phyloP scores from a whole-genome alignment of 35 echinoderm and acorn worm species.

The Hemicentrotus pulcherrimus region DNA sequence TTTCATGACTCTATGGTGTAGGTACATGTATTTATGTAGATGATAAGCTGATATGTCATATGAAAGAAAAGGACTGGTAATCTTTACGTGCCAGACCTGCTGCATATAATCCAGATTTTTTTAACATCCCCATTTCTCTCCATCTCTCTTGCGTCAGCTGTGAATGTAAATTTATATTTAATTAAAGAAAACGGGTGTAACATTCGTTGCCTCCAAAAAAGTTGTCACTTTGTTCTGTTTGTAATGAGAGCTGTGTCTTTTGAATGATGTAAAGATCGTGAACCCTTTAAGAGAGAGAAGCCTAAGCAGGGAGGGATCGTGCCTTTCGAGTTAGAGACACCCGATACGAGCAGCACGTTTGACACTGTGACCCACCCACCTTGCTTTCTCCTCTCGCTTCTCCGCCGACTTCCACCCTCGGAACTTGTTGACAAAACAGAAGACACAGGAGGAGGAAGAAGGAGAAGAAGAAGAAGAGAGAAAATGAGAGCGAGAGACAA shows the following conservation, averaged over 20 bases:
- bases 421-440: slow-evolving; percentile 16
- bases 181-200: background rate
- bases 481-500: background rate
- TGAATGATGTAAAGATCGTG: background rate
- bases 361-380: background rate
- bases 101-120: background rate
- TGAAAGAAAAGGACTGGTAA: background rate
- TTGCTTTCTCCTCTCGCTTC: slow-evolving; percentile 1
- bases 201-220: background rate
- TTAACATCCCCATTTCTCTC: background rate
- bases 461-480: background rate
- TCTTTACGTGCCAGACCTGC: too few species aligned
- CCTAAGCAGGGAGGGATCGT: background rate
- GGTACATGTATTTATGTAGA: background rate
- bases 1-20: background rate
- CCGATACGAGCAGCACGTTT: background rate
- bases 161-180: background rate
- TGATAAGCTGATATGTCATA: background rate
- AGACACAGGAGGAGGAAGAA: background rate
- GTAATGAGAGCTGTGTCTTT: background rate
- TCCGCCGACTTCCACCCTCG: background rate
- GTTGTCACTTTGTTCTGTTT: background rate
- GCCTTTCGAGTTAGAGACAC: background rate
- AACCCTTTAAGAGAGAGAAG: background rate
- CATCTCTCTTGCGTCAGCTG: background rate